Percentiles rank a stretch among this genome's conserved stretches.
Conservation (phyloP, 1,140 invertebrate species). For the Myzus persicae region DNA sequence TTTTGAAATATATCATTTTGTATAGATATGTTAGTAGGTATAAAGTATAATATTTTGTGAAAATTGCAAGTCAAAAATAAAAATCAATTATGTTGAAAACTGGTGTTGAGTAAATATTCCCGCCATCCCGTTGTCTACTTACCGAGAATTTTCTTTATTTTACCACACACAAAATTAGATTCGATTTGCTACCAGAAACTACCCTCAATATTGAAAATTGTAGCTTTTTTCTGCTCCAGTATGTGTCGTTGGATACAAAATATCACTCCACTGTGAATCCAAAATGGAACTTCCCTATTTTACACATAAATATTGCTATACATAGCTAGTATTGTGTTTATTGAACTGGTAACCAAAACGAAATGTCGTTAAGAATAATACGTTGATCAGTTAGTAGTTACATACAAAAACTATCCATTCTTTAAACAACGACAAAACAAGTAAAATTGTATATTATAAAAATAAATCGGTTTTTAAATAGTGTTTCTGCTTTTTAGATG, state of each 20-base stretch:
- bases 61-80: too few species aligned
- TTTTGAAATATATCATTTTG: too few species aligned
- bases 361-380: not conserved
- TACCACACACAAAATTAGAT: too few species aligned
- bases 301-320: not conserved
- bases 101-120: too few species aligned
- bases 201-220: too few species aligned
- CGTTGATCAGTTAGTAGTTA: not conserved
- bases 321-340: not conserved
- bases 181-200: too few species aligned
- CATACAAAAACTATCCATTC: not conserved
- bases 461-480: not conserved
- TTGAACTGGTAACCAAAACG: not conserved
- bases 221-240: not conserved
- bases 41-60: too few species aligned
- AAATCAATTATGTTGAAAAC: too few species aligned
- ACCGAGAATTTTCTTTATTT: too few species aligned
- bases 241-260: not conserved
- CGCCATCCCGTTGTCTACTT: too few species aligned
- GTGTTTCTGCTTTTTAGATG: not conserved
- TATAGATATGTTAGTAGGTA: too few species aligned
- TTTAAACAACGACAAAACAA: not conserved
- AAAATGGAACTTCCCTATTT: not conserved
- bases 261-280: not conserved
- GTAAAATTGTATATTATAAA: not conserved